These are phyloP conservation scores for Hucho hucho DNA, from an alignment of 2,113 vertebrate genomes.

Conservation along the genomic window DNA sequence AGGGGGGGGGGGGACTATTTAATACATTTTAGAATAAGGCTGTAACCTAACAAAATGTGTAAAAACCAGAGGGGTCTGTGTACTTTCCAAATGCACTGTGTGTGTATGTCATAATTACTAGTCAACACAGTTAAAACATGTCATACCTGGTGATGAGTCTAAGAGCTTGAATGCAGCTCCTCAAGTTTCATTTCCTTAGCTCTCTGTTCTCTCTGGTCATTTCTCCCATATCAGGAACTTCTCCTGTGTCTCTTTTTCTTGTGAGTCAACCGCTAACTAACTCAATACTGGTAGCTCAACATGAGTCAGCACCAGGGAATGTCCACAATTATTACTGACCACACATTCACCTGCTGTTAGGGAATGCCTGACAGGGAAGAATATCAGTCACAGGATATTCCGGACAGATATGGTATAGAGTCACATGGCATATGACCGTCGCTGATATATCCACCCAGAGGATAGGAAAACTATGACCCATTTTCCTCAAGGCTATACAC, in stretches of 20 bases:
- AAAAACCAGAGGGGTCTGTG: too few species aligned
- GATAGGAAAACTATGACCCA: not conserved
- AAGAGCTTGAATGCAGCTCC: not conserved
- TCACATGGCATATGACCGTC: not conserved
- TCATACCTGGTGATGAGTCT: not conserved
- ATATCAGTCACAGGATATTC: not conserved
- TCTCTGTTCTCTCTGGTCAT: conserved; percentile 26
- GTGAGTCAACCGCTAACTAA: conserved; percentile 52
- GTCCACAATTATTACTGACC: conserved; percentile 64
- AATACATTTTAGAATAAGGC: too few species aligned
- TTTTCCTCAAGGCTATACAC: not conserved
- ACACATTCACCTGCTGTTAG: conserved; percentile 26
- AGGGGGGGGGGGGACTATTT: too few species aligned
- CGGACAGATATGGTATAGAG: not conserved
- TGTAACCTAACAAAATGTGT: too few species aligned
- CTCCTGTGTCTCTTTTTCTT: conserved; percentile 14
- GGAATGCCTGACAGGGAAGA: not conserved
- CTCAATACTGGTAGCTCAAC: conserved; percentile 56
- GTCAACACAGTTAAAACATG: not conserved
- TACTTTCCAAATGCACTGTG: too few species aligned
- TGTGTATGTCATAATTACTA: too few species aligned
- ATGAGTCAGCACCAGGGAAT: conserved; percentile 67
- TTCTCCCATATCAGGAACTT: conserved; percentile 43
- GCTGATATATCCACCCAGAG: not conserved
- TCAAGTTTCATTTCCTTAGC: not conserved